A percentile compares a stretch with the other conserved stretches of the same genome.
Evolutionary conservation across 2,797 vertebrate genomes (phyloP).

Genomic region (Sebastes reedi): DNA sequence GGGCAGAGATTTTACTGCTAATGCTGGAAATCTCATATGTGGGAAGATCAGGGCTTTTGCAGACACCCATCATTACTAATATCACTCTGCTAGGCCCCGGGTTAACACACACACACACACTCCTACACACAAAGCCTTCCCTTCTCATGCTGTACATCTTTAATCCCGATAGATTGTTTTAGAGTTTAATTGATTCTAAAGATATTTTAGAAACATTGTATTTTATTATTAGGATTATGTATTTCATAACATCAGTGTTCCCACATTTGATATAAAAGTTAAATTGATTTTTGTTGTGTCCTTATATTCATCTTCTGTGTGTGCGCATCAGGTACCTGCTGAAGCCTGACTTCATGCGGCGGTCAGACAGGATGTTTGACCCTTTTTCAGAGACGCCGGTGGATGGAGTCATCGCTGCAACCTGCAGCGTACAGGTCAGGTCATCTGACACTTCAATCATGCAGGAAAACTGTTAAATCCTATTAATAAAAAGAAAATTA

Average conservation of each 20-base stretch:
- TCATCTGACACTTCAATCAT: background rate
- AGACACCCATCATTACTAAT: slow-evolving; percentile 56
- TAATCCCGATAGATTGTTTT: background rate
- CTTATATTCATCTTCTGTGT: background rate
- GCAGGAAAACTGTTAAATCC: background rate
- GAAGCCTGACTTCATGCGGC: slow-evolving; percentile 98
- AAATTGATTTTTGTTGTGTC: background rate
- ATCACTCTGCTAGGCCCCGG: slow-evolving; percentile 14
- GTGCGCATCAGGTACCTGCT: slow-evolving; percentile 79
- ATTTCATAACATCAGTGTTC: background rate
- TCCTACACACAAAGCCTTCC: background rate
- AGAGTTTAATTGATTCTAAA: background rate
- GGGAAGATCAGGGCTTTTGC: slow-evolving; percentile 54
- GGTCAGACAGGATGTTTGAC: slow-evolving; percentile 96
- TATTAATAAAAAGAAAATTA: background rate
- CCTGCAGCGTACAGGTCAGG: slow-evolving; percentile 95
- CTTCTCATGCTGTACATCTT: background rate
- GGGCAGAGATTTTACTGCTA: slow-evolving; percentile 62
- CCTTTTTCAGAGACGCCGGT: slow-evolving; percentile 99
- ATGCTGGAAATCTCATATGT: slow-evolving; percentile 66
- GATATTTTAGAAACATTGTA: background rate
- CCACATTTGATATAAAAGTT: background rate
- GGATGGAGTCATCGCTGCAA: slow-evolving; percentile 97
- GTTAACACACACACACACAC: slow-evolving; percentile 19
- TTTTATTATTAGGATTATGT: background rate